Evolutionary conservation across 2,113 vertebrate species (phyloP).

Genomic region (Paracyprichromis sp.): DNA sequence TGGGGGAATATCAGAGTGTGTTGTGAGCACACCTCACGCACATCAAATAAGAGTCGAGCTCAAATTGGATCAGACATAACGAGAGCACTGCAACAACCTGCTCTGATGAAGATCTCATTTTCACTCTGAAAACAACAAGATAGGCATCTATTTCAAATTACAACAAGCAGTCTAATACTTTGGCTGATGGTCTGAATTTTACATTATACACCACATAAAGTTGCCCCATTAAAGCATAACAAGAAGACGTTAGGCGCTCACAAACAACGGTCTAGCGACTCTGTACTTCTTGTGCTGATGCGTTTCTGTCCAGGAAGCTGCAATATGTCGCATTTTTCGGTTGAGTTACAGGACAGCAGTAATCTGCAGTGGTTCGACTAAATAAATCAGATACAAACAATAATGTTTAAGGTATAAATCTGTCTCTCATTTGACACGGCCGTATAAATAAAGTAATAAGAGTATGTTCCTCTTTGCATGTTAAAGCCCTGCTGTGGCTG

Average conservation of each 20-base stretch:
- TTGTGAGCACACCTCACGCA: conserved; percentile 38
- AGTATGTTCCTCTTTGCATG: not conserved
- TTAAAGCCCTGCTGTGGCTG: not conserved
- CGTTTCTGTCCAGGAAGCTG: not conserved
- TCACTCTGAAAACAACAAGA: conserved; percentile 14
- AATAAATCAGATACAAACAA: conserved; percentile 50
- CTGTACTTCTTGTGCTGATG: not conserved
- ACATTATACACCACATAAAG: not conserved
- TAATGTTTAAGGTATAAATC: conserved; percentile 36
- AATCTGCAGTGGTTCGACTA: conserved; percentile 6
- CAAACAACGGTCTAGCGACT: not conserved
- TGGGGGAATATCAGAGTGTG: conserved; percentile 20
- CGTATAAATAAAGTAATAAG: not conserved
- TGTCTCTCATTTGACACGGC: conserved; percentile 36
- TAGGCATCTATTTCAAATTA: conserved; percentile 5
- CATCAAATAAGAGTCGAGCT: conserved; percentile 31
- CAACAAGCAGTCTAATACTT: conserved; percentile 17
- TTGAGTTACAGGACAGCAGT: not conserved
- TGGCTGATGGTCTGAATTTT: not conserved
- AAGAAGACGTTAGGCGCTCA: not conserved
- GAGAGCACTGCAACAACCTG: conserved; percentile 44
- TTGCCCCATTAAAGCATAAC: conserved; percentile 1
- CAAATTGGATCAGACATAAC: conserved; percentile 52
- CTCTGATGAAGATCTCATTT: conserved; percentile 43
- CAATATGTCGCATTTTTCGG: conserved; percentile 17